Evolutionary conservation across 2,797 vertebrate species (phyloP), one percentile per base, ranked within the genome.

Genomic region (Phoeniculus purpureus): DNA sequence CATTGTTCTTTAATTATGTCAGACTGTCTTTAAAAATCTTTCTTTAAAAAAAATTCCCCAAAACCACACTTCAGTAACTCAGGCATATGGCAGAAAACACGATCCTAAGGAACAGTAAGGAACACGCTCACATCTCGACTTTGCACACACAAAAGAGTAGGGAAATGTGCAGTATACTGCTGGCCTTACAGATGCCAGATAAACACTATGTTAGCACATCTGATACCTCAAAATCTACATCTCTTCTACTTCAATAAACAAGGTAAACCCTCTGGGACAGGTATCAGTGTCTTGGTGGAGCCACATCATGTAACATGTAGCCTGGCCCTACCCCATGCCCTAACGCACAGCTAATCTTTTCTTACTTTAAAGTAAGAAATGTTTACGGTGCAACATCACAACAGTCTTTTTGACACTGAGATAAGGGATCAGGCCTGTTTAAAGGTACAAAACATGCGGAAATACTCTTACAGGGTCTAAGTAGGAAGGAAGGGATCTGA

Each of bases 141-240:
- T 67, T 37, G 52, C 34, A 48, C 43, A 48, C 43, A 32, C 37
- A 81, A 31, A 32, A 64, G 19, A 18, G 77, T 1, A 45, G 18
- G 34, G 37, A 79, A 51, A 59, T 80, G 22, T 48, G n/a, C 52
- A 89, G 32, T 37, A 73, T 1, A 12, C 26, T 29, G 23, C 26
- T 37, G 37, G 16, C 43, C 43, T 43, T 51, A 73, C 15, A 65
- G 50, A 56, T 40, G 10, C 9, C 73, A 71, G 29, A 31, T 45
- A 51, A 79, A 22, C 48, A 51, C 20, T 34, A 61, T 0, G 0
- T 18, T 56, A 40, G 26, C 34, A 67, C 10, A 2, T 17, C 22
- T 26, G n/a, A 8, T 23, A n/a, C 20, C n/a, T 48, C 56, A 80
- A 84, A 92, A 82, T 27, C 45, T 17, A 11, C 26, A 43, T 54